phyloP scores from a whole-genome alignment of 1,140 invertebrate genomes.

The Tribolium castaneum region DNA sequence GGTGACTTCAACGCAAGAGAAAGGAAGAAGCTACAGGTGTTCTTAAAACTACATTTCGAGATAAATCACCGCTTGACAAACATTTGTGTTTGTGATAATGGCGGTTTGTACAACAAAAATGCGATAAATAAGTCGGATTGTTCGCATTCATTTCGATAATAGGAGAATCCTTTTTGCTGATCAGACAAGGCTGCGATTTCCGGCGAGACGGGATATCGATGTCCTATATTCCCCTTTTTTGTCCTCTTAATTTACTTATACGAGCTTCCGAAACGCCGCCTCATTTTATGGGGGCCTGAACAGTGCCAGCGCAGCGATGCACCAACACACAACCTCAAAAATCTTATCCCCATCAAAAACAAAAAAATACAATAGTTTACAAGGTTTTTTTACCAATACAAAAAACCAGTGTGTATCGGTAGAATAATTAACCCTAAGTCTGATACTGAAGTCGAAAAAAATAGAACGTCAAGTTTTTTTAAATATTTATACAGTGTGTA shows the following conservation, averaged over 20 bases:
- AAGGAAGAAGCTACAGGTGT: conserved; percentile 14
- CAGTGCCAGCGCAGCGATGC: not conserved
- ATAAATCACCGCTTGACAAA: not conserved
- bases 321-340: not conserved
- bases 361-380: too few species aligned
- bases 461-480: too few species aligned
- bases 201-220: conserved; percentile 33
- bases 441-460: too few species aligned
- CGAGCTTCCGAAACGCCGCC: conserved; percentile 8
- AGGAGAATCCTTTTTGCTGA: conserved; percentile 37
- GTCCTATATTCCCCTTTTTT: conserved; percentile 19
- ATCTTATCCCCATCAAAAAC: not conserved
- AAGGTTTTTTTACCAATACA: too few species aligned
- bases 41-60: not conserved
- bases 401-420: too few species aligned
- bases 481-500: too few species aligned
- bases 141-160: conserved; percentile 11
- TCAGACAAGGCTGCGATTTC: conserved; percentile 35
- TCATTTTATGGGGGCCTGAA: conserved; percentile 7
- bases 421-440: too few species aligned
- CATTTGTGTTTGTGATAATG: not conserved
- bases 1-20: conserved; percentile 25
- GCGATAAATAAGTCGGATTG: conserved; percentile 6
- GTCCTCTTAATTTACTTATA: conserved; percentile 40
- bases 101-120: not conserved